These are phyloP conservation scores for Phymorhynchus buccinoides DNA, from an alignment of 1,140 invertebrate genomes.

Conservation along the genomic window DNA sequence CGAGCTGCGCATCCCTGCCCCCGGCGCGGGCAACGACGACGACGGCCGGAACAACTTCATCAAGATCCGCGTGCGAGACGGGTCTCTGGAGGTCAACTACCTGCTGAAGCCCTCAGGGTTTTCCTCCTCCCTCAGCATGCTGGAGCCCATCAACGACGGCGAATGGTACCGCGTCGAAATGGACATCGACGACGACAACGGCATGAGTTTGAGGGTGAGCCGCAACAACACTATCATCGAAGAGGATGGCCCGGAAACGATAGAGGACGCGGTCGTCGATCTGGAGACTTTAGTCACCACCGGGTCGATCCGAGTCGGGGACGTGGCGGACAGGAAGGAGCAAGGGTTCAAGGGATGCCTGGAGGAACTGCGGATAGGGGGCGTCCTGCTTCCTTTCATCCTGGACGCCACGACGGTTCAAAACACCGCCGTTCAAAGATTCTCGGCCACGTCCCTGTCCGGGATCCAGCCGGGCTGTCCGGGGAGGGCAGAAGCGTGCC, in stretches of 20 bases:
- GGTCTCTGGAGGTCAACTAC: conserved; percentile 48
- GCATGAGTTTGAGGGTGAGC: neutral
- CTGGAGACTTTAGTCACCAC: neutral
- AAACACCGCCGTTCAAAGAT: conserved; percentile 63
- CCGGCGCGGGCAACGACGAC: no score
- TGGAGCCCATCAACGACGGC: conserved; percentile 32
- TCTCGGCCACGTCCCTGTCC: conserved; percentile 44
- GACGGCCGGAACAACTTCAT: conserved; percentile 45
- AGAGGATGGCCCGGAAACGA: neutral
- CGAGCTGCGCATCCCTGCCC: neutral
- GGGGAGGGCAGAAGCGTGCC: conserved; percentile 39
- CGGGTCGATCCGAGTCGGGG: neutral
- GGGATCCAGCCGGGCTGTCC: conserved; percentile 42
- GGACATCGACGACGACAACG: neutral
- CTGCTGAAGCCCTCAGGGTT: conserved; percentile 36
- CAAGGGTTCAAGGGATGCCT: conserved; percentile 82
- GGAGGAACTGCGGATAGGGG: conserved; percentile 89
- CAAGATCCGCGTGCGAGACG: conserved; percentile 39
- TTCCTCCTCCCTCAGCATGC: conserved; percentile 4
- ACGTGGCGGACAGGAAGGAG: conserved; percentile 37
- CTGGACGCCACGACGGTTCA: conserved; percentile 71
- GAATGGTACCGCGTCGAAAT: conserved; percentile 40
- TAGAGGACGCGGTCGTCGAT: neutral
- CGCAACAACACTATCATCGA: conserved; percentile 19
- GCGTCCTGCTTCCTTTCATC: conserved; percentile 91